phyloP scores from a whole-genome alignment of 2,797 vertebrate species.

The Spondyliosoma cantharus region DNA sequence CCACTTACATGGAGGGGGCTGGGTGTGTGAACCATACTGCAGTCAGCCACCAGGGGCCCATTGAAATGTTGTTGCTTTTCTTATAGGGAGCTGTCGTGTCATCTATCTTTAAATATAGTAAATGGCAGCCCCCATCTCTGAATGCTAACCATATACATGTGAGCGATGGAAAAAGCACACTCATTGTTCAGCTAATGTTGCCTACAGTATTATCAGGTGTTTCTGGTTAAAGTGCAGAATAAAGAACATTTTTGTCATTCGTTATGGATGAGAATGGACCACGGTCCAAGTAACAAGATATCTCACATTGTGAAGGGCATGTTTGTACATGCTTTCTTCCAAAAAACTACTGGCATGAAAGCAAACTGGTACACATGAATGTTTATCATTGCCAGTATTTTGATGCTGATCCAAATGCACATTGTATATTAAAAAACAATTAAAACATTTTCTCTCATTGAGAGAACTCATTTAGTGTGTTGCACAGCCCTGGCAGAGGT shows the following conservation, averaged over 20 bases:
- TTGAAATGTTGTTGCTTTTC: no score
- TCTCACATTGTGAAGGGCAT: neutral
- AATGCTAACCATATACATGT: neutral
- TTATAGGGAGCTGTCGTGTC: no score
- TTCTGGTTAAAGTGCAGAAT: neutral
- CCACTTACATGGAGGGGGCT: no score
- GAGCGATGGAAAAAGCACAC: neutral
- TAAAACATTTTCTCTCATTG: neutral
- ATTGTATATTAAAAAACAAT: neutral
- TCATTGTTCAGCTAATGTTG: constrained; percentile 1
- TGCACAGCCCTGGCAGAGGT: neutral
- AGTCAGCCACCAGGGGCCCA: no score
- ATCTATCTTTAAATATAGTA: no score
- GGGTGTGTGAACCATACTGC: no score
- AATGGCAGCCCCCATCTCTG: neutral
- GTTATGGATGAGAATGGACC: neutral
- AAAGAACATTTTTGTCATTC: neutral
- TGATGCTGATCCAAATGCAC: neutral
- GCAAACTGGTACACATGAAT: neutral
- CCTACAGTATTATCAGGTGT: neutral
- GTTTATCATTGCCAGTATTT: neutral
- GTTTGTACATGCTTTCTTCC: neutral
- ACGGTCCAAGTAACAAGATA: neutral
- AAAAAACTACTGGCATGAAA: neutral
- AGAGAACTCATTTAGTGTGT: neutral